Evolutionary conservation across 30 jellyfish, hydroid and myxozoan species (phyloP), one percentile per base, ranked within the genome.

Genomic region (Aurelia aurita): DNA sequence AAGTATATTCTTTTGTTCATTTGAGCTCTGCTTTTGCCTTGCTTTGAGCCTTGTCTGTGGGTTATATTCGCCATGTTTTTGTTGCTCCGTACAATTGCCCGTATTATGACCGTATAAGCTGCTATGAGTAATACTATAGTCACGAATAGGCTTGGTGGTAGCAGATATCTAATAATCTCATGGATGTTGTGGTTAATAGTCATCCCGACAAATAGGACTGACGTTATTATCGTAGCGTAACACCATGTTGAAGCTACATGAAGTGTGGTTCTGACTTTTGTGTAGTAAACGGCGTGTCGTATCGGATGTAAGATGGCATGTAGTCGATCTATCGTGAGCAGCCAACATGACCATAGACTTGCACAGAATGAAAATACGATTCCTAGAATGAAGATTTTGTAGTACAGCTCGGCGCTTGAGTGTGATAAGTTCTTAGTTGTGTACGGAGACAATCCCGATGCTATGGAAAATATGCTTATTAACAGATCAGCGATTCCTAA

Each of bases 281-380:
- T 76, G 64, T 76, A 76, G 65, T 76, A 76, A 16, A 62, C 25
- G 13, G 77, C 58, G 49, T 76, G 87, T 22, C 34, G 67, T 34
- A 76, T 2, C 13, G 87, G 87, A 29, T 49, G 68, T 53, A 14
- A 14, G 34, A 76, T 76, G 14, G 87, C 87, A n/a, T 18, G 35
- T 9, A 76, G 47, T 5, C 87, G 47, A 58, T 76, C 77, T 14
- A 57, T 23, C 4, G 87, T 76, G 44, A 76, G 59, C 53, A 64
- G 35, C 87, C 87, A 76, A 58, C 87, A 76, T 11, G 87, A 28
- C 44, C 77, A 45, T 58, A 76, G 57, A 49, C 87, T 76, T 46
- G 87, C 76, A 34, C 64, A 51, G 66, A 32, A 58, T 15, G 59
- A 55, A 27, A 76, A 64, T 2, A 57, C 20, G 35, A 76, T 76